Base-by-base conservation (phyloP, 2,888 invertebrate species). In the Caenorhabditis sinica region DNA sequence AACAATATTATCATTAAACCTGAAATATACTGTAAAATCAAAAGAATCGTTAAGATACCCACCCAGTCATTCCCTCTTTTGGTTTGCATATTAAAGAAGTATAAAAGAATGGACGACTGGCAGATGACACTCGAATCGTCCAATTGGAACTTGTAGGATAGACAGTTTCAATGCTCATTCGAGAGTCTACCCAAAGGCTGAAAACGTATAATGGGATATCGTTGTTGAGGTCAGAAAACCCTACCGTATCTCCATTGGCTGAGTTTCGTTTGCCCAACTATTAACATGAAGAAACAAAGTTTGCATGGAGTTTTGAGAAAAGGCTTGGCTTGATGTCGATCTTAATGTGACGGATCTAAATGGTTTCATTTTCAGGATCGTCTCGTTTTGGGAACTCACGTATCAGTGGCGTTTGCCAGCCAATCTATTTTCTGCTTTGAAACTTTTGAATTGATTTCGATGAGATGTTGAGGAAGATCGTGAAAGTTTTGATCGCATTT, bases 111-210 rank as follows among this genome's bases (percentile, higher is more conserved):
- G 90, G 89, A 17, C 85, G 87, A 30, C 66, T 83, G 23, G 87
- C 89, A 56, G 83, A 87, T 6, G 82, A 73, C 0, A 86, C 88
- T 61, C 86, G 81, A 20, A 88, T 82, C 15, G 74, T 75, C 91
- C 91, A 91, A 20, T 83, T 81, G 13, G 90, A 73, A 15, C 82
- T 87, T 9, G 90, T 81, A 11, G 90, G 87, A 56, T 87, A 86
- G 5, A 89, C 88, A 15, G 89, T 88, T 43, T 90, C 85, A 5
- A 91, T 81, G 23, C 89, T 89, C 20, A 91, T 65, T 36, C 90
- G 82, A 17, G 89, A 83, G 77, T 91, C 91, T 15, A 91, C 77
- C 87, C 89, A 91, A n/a, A 90, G 51, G 71, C 90, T 89, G 66
- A 53, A 87, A 53, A 58, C 17, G 6, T 13, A 36, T n/a, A 53